Base-by-base conservation (phyloP, 2,888 invertebrate genomes). In the Folsomia manolachei region DNA sequence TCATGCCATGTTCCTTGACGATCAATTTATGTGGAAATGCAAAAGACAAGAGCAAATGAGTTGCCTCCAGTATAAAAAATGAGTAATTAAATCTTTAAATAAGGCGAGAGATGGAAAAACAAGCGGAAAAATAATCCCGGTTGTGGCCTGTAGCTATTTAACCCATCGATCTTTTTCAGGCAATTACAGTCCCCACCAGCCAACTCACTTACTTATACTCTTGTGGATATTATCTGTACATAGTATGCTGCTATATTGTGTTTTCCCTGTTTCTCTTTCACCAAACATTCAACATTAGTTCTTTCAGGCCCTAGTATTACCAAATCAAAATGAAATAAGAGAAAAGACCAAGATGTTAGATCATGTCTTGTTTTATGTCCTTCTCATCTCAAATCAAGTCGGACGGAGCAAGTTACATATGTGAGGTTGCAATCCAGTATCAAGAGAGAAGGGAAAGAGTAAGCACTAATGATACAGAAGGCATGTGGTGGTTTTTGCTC, bases 131-230 rank as follows among this genome's bases (percentile, higher is more conserved):
- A 74, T 76, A 72, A 76, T 74, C 74, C 74, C 69, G 72, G 72
- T 72, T 73, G 67, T 71, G 71, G 76, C 74, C 74, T 69, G 63
- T 51, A 76, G 73, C 73, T 53, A 73, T 73, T 73, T 67, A 56
- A 71, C 69, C 73, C 72, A 76, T 74, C 72, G 69, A 76, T 76
- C 74, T 73, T 76, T 76, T 76, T 73, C 69, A 60, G 72, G 74
- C 74, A 76, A 74, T 76, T 76, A 76, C 74, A 74, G 74, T 71
- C 69, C 72, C 72, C 71, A 66, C 51, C 66, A 66, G 66, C 69
- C 52, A 70, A 62, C 61, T 39, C 39, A 39, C 39, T 4, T 39
- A 9, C 14, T 39, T 39, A 9, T 39, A 4, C 39, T 39, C 39
- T 39, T 14, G 7, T 39, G 39, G 39, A 39, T 39, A 14, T 39